These are phyloP conservation scores for human DNA, from an alignment of 2,113 vertebrate species.

Conservation along the genomic window GRCh38 chr7:134948501-134949000, in stretches of 20 bases:
- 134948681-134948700: neutral
- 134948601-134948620: neutral
- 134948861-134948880: neutral
- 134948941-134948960: neutral
- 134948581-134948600: neutral
- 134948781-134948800: neutral
- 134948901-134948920: no score
- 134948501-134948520: neutral
- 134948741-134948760: neutral
- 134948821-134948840: neutral
- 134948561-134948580: neutral
- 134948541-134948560: neutral
- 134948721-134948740: neutral
- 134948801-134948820: neutral
- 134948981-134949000: neutral
- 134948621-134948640: neutral
- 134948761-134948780: neutral
- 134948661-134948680: neutral
- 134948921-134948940: no score
- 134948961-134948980: neutral
- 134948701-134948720: neutral
- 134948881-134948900: no score
- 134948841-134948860: neutral
- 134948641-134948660: neutral
- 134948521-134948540: neutral